Evolutionary conservation across 2,888 invertebrate species (phyloP).

Genomic region (Mythimna ferrago): DNA sequence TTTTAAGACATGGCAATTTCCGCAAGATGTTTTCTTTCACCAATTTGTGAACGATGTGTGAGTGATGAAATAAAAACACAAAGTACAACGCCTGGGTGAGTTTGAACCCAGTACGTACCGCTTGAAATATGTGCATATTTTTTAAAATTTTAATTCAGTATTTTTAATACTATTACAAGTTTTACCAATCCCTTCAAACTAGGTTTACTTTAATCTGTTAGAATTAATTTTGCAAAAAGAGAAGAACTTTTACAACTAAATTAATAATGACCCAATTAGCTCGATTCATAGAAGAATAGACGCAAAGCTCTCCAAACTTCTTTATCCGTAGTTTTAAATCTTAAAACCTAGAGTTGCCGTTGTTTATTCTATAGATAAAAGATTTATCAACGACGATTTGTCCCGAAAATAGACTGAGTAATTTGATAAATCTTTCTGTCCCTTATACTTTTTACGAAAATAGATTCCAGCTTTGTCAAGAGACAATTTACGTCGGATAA

Average conservation of each 20-base stretch:
- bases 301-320: constrained; percentile 1
- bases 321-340: constrained; percentile 2
- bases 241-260: not conserved
- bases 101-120: no score
- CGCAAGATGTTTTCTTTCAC: no score
- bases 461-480: constrained; percentile 6
- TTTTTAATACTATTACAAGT: no score
- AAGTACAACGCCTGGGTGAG: no score
- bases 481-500: constrained; percentile 30
- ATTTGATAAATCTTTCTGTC: constrained; percentile 21
- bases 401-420: constrained; percentile 36
- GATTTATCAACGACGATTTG: constrained; percentile 31
- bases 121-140: no score
- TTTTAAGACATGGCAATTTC: no score
- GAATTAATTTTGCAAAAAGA: no score
- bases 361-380: constrained; percentile 26
- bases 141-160: no score
- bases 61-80: no score
- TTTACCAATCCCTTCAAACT: no score
- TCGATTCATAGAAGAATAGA: not conserved
- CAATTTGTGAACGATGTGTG: no score
- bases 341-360: constrained; percentile 12
- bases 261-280: constrained; percentile 2
- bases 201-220: no score
- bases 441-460: constrained; percentile 27